Base-by-base conservation (phyloP, 2,113 vertebrate species). In the Tetrax tetrax region DNA sequence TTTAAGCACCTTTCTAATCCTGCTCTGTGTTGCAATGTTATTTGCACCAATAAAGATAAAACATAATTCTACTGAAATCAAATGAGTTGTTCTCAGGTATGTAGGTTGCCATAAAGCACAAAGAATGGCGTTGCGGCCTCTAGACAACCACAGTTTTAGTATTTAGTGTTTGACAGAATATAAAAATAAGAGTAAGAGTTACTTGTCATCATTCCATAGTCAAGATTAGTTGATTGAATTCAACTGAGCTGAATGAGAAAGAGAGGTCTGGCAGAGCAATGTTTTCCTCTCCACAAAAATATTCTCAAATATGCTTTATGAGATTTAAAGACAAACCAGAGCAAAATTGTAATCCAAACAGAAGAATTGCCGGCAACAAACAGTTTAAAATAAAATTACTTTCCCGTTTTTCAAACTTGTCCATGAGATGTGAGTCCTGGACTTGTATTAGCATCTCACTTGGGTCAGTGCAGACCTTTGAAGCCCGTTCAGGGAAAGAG, bases 1-100 rank as follows among this genome's bases (percentile, higher is more conserved):
- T 61, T 45, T 85, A 93, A 84, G 33, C 20, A 77, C 63, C 68
- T 92, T 91, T 63, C 76, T 82, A 96, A 92, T 83, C 68, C 89
- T 81, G 14, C 24, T 23, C 4, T 1, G 54, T 35, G 51, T 23
- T 83, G 50, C 19, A 90, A 72, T 48, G 31, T 20, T 64, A 87
- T 94, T 95, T 83, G 31, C 71, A 90, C 45, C 25, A 64, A 19
- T 78, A 45, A 93, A 83, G 71, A 83, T 35, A 61, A 81, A 83
- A 91, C 10, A 14, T 47, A 91, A 79, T 85, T 89, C 54, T 65
- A 1, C 47, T 65, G 66, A 90, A 92, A 92, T 75, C 47, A 82
- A 31, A 79, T 38, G 54, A 91, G 41, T 76, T 92, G 33, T 87
- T 87, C 41, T 81, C 57, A 89, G 35, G 45, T 71, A 25, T 3